Conservation (phyloP, 2,888 invertebrate genomes). For the Acleris holmiana region DNA sequence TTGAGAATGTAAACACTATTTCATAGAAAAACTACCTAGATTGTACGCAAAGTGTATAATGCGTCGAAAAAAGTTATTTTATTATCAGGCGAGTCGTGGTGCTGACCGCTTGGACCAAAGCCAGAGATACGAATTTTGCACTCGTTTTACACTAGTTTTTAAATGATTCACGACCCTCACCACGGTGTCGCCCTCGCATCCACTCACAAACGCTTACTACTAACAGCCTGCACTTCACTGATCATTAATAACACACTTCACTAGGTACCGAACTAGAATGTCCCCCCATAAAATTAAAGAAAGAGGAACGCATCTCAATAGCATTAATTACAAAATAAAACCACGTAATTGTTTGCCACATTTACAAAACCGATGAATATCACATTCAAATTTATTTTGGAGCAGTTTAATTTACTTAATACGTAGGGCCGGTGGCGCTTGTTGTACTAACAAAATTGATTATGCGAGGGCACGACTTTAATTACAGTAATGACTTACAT, state of each 20-base stretch:
- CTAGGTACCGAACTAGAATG: too few species aligned
- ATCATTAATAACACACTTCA: conserved; percentile 9
- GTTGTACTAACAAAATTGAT: conserved; percentile 39
- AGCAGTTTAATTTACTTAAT: conserved; percentile 45
- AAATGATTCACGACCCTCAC: conserved; percentile 45
- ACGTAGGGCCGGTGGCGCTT: conserved; percentile 16
- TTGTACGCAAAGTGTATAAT: background rate
- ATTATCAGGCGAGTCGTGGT: conserved; percentile 46
- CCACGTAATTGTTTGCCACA: conserved; percentile 13
- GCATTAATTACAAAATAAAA: conserved; percentile 11
- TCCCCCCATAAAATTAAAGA: too few species aligned
- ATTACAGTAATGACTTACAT: conserved; percentile 42
- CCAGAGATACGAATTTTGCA: conserved; percentile 54
- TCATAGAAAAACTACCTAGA: too few species aligned
- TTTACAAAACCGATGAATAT: conserved; percentile 25
- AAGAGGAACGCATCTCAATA: background rate
- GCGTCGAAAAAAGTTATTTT: conserved; percentile 44
- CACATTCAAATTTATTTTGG: conserved; percentile 33
- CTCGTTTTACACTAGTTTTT: conserved; percentile 55
- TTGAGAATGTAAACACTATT: too few species aligned
- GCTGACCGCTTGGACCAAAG: conserved; percentile 55
- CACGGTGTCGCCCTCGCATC: background rate
- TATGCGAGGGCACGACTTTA: conserved; percentile 46
- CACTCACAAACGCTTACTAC: conserved; percentile 18
- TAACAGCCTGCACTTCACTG: conserved; percentile 7